phyloP scores from a whole-genome alignment of 2,888 invertebrate species.

The Petrophora chlorosata region DNA sequence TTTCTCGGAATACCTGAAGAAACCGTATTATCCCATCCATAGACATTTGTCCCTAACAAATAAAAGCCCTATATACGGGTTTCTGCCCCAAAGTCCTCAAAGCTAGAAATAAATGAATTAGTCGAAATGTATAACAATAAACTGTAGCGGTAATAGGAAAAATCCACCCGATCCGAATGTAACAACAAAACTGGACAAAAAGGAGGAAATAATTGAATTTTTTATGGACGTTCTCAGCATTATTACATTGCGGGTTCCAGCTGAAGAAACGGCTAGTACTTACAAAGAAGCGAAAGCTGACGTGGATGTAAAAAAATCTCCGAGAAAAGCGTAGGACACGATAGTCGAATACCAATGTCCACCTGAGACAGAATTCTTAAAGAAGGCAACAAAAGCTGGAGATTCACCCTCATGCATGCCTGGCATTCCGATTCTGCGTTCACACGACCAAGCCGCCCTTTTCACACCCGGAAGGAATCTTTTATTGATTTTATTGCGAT shows the following conservation, averaged over 20 bases:
- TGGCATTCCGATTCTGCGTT: conserved; percentile 39
- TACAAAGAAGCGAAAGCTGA: conserved; percentile 48
- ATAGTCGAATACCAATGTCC: conserved; percentile 57
- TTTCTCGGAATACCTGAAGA: neutral
- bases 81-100: conserved; percentile 3
- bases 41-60: neutral
- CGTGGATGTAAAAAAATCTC: conserved; percentile 47
- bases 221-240: conserved; percentile 51
- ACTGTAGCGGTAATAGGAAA: conserved; percentile 41
- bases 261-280: conserved; percentile 44
- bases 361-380: conserved; percentile 50
- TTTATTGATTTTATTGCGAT: conserved; percentile 34
- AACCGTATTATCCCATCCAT: conserved; percentile 8
- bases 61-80: conserved; percentile 15
- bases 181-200: conserved; percentile 47
- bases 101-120: conserved; percentile 44
- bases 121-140: conserved; percentile 45
- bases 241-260: conserved; percentile 54
- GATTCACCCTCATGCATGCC: conserved; percentile 43
- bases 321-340: conserved; percentile 44
- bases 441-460: conserved; percentile 28
- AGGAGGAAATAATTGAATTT: conserved; percentile 59
- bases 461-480: conserved; percentile 27
- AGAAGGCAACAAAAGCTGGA: conserved; percentile 43
- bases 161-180: conserved; percentile 43